A percentile compares a stretch with the other conserved stretches of the same genome.
phyloP scores from a whole-genome alignment of 37 sponge, comb jelly and placozoan species.

The Beroe ovata region DNA sequence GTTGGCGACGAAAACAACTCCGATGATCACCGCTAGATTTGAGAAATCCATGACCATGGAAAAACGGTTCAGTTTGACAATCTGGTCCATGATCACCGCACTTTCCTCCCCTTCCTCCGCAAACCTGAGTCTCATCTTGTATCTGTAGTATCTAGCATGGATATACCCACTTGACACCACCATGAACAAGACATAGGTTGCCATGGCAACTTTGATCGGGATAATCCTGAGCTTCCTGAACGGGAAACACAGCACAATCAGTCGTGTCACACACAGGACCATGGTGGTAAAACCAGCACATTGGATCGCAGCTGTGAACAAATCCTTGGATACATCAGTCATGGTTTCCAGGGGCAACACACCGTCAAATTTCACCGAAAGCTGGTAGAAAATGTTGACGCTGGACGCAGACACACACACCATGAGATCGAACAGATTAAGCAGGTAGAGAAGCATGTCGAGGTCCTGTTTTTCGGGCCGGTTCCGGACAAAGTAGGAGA shows the following conservation, averaged over 20 bases:
- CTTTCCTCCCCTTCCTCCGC: background rate
- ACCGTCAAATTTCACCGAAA: background rate
- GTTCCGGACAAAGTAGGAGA: background rate
- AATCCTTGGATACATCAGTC: background rate
- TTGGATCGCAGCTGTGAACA: conserved; percentile 9
- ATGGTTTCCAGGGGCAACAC: background rate
- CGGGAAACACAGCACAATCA: conserved; percentile 1
- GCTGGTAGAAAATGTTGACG: background rate
- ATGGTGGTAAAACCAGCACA: conserved; percentile 13
- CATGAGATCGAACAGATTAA: background rate
- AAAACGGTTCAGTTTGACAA: background rate
- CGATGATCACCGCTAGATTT: background rate
- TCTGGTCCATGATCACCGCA: background rate
- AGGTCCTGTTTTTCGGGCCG: conserved; percentile 7
- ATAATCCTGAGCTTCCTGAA: background rate
- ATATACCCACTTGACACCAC: background rate
- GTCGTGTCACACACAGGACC: background rate
- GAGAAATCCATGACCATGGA: background rate
- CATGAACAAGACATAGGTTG: background rate
- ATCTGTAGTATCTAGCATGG: background rate
- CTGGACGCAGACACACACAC: conserved; percentile 6
- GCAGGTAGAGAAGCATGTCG: conserved; percentile 14
- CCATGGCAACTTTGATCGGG: background rate
- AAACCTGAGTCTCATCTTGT: background rate
- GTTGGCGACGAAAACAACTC: background rate